These are phyloP conservation scores for Lutraria rhynchaena DNA, from an alignment of 1,140 invertebrate species.

Conservation along the genomic window DNA sequence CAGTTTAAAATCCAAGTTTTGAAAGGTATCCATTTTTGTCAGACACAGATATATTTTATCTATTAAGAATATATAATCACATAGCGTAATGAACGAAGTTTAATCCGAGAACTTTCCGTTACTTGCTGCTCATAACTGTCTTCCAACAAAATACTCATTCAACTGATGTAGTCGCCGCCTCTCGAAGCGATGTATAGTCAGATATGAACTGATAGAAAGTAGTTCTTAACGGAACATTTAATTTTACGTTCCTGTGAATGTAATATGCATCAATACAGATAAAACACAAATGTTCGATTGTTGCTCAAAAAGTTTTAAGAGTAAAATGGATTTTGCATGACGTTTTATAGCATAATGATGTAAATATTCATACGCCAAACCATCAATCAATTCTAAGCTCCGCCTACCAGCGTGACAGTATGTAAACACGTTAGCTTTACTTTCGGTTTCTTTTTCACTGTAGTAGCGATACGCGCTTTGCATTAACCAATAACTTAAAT, in stretches of 20 bases:
- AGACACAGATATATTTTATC: not conserved
- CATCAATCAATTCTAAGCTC: slow-evolving; percentile 9
- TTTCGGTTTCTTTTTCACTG: slow-evolving; percentile 22
- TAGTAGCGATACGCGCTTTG: too few relatives aligned
- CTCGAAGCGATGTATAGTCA: not conserved
- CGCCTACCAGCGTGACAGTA: slow-evolving; percentile 1
- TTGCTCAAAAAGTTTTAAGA: too few relatives aligned
- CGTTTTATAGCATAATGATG: too few relatives aligned
- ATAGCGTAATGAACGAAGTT: slow-evolving; percentile 15
- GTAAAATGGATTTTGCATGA: too few relatives aligned
- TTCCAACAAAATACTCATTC: slow-evolving; percentile 23
- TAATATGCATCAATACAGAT: too few relatives aligned
- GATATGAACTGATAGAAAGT: not conserved
- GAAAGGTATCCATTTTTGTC: slow-evolving; percentile 17
- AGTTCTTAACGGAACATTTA: not conserved
- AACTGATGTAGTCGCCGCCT: slow-evolving; percentile 25
- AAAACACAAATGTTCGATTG: too few relatives aligned
- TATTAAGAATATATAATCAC: slow-evolving; percentile 30
- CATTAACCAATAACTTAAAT: too few relatives aligned
- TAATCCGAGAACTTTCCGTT: slow-evolving; percentile 19
- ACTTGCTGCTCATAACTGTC: slow-evolving; percentile 17
- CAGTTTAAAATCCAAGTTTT: slow-evolving; percentile 18
- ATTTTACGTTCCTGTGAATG: too few relatives aligned
- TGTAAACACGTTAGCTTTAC: slow-evolving; percentile 30
- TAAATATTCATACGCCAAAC: slow-evolving; percentile 10